Evolutionary conservation across 1,140 invertebrate species (phyloP), one percentile per base, ranked within the genome.

Genomic region (Euwallacea similis): DNA sequence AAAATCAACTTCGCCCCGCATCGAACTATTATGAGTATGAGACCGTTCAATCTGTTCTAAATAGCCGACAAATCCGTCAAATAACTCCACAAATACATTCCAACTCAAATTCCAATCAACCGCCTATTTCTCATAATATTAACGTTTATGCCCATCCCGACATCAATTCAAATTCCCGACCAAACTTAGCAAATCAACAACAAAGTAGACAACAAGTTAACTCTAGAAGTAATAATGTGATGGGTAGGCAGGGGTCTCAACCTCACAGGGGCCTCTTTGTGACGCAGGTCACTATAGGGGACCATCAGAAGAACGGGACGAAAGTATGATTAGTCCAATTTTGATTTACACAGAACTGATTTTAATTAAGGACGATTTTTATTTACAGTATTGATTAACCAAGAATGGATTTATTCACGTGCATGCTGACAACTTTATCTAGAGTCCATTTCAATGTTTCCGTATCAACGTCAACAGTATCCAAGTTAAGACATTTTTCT

Each of bases 1-100:
- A 88, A 66, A 83, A 84, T 44, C 84, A 86, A 13, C 81, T 86
- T 15, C 84, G 91, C 8, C 91, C 91, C 10, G 87, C 90, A 66
- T 92, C 91, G 72, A 93, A 91, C 81, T 93, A 89, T 81, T 93
- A 91, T 79, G 92, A 93, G 81, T 93, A 93, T 80, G 92, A 93
- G 79, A 91, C 86, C 73, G 87, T 91, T 13, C 89, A 91, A 76
- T 87, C 83, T 6, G 78, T 84, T 15, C 78, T 86, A 66, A 79
- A 81, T 68, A 73, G 68, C 41, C 68, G 74, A 13, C 74, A 73
- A 71, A 71, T 42, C 43, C 68, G 46, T 16, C 71, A 6, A 42
- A 69, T 43, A n/a, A 72, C 71, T 43, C 59, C 61, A 8, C 65
- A 55, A 16, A 33, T 59, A 53, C 64, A 71, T 46, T 55, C 6